Percentiles rank a stretch among this genome's conserved stretches.
Evolutionary conservation across 2,888 invertebrate species (phyloP).

Genomic region (Rhogogaster chlorosoma): DNA sequence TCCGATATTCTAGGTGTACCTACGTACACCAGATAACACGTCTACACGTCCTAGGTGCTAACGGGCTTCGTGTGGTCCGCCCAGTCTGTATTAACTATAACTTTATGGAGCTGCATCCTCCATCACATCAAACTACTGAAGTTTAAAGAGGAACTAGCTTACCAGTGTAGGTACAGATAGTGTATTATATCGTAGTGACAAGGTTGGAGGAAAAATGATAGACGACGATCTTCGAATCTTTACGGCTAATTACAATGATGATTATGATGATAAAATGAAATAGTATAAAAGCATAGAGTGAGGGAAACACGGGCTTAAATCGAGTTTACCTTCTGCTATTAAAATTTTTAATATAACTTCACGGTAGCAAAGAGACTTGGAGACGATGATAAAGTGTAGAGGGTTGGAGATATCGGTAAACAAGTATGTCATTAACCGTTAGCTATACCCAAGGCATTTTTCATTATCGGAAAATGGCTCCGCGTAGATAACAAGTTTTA

Average conservation of each 20-base stretch:
- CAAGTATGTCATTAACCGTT: slow-evolving; percentile 51
- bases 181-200: not conserved
- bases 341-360: slow-evolving; percentile 26
- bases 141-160: slow-evolving; percentile 11
- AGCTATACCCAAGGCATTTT: slow-evolving; percentile 56
- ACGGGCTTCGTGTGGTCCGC: slow-evolving; percentile 13
- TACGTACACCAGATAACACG: not conserved
- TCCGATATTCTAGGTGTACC: not conserved
- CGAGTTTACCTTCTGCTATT: slow-evolving; percentile 29
- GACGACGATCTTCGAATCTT: too few species aligned
- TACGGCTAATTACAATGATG: too few species aligned
- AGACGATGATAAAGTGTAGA: slow-evolving; percentile 9
- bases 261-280: not conserved
- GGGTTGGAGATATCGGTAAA: slow-evolving; percentile 43
- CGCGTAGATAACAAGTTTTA: slow-evolving; percentile 61
- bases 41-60: not conserved
- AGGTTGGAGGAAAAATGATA: too few species aligned
- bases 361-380: not conserved
- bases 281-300: not conserved
- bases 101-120: not conserved
- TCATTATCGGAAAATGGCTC: slow-evolving; percentile 57
- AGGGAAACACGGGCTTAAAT: not conserved
- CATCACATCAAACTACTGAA: slow-evolving; percentile 28
- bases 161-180: too few species aligned
- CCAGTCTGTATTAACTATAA: not conserved